A percentile compares a stretch with the other conserved stretches of the same genome.
Evolutionary conservation across 2,113 vertebrate genomes (phyloP).

Genomic region (Cettia cetti): DNA sequence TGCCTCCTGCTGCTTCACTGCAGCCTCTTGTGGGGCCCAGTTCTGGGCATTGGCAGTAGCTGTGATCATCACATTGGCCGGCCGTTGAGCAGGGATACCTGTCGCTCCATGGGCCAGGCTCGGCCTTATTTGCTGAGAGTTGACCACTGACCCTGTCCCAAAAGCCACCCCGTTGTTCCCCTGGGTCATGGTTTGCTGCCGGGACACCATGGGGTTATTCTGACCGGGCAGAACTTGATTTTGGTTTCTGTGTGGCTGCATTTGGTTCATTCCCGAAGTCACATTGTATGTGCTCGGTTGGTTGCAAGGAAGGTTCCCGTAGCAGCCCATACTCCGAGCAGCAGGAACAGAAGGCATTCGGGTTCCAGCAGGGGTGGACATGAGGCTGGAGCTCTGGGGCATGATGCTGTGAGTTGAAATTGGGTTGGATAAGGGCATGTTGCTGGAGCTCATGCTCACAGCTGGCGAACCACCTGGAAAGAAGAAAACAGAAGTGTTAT

Average conservation of each 20-base stretch:
- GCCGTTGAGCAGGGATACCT: conserved; percentile 67
- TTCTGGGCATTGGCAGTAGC: conserved; percentile 62
- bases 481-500: not conserved
- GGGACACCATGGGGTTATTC: conserved; percentile 77
- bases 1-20: conserved; percentile 78
- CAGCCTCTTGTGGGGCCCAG: conserved; percentile 79
- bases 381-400: conserved; percentile 78
- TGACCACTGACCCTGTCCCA: conserved; percentile 71
- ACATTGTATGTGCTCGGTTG: conserved; percentile 69
- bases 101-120: conserved; percentile 61
- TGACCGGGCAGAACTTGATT: conserved; percentile 76
- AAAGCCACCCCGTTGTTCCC: conserved; percentile 68
- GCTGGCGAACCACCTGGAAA: conserved; percentile 69
- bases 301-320: conserved; percentile 74
- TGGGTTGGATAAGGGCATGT: conserved; percentile 75
- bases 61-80: conserved; percentile 75
- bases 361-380: conserved; percentile 72
- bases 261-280: conserved; percentile 69
- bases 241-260: conserved; percentile 81
- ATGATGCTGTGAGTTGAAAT: conserved; percentile 80
- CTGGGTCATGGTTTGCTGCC: conserved; percentile 65
- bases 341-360: conserved; percentile 77
- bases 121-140: conserved; percentile 75
- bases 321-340: conserved; percentile 76
- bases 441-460: conserved; percentile 77